These are phyloP conservation scores for Heteromormyrus szaboi DNA, from an alignment of 2,797 vertebrate species.

Conservation along the genomic window DNA sequence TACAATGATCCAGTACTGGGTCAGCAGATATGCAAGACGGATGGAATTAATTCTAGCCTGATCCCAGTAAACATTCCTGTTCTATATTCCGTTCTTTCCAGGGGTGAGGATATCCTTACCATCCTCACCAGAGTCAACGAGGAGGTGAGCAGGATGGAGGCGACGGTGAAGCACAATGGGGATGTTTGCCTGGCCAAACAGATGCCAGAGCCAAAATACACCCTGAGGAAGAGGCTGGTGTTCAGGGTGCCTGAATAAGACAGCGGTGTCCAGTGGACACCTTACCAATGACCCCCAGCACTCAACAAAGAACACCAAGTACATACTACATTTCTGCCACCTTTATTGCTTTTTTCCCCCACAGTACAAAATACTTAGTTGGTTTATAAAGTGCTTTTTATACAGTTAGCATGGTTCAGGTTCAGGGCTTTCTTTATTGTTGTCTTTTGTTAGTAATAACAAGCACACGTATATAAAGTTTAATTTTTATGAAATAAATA, in stretches of 20 bases:
- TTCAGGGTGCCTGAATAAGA: slow-evolving; percentile 30
- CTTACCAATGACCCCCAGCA: neutral
- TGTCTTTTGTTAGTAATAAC: neutral
- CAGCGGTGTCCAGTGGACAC: neutral
- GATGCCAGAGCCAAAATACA: slow-evolving; percentile 48
- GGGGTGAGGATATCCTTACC: slow-evolving; percentile 44
- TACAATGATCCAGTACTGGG: neutral
- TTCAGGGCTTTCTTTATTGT: neutral
- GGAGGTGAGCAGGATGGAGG: slow-evolving; percentile 42
- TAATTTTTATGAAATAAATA: neutral
- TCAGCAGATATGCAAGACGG: neutral
- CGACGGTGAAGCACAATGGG: neutral
- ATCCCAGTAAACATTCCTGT: neutral
- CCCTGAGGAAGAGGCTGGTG: slow-evolving; percentile 53
- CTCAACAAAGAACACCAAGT: neutral
- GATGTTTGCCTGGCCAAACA: slow-evolving; percentile 24
- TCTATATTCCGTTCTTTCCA: slow-evolving; percentile 26
- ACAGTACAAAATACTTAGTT: neutral
- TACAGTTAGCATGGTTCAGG: neutral
- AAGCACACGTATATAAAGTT: neutral
- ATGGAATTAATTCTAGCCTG: neutral
- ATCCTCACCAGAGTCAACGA: slow-evolving; percentile 51
- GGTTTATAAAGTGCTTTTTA: neutral
- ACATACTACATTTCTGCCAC: neutral
- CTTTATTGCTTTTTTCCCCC: neutral